These are phyloP conservation scores for Machimus atricapillus DNA, from an alignment of 2,888 invertebrate genomes.

Conservation along the genomic window DNA sequence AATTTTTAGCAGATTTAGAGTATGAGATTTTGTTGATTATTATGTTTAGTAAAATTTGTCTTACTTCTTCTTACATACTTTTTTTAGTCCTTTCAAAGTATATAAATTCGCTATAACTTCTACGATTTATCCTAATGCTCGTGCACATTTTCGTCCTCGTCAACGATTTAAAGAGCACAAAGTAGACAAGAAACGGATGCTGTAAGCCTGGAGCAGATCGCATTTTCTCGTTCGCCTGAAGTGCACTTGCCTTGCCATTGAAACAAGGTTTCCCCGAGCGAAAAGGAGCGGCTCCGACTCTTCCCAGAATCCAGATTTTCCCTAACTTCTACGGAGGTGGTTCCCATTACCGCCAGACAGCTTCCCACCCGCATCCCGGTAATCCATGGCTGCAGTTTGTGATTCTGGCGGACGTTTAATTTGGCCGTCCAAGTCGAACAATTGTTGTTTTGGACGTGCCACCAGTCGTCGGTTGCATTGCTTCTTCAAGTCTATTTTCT, in stretches of 20 bases:
- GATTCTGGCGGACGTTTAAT: not conserved
- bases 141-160: not conserved
- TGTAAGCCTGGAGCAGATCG: not conserved
- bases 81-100: no score
- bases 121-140: not conserved
- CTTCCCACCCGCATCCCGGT: not conserved
- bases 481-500: not conserved
- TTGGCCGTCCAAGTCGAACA: not conserved
- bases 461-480: not conserved
- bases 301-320: not conserved
- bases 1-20: no score
- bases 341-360: not conserved
- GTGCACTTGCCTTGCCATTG: not conserved
- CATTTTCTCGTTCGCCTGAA: not conserved
- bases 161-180: not conserved
- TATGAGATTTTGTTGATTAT: no score
- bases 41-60: no score
- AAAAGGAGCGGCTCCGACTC: not conserved
- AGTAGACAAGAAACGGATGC: not conserved
- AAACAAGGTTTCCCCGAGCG: not conserved
- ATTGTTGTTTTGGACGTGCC: not conserved
- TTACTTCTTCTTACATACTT: no score
- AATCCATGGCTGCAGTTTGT: not conserved
- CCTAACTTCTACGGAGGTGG: not conserved
- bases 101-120: not conserved